Percentiles rank a stretch among this genome's conserved stretches.
These are phyloP conservation scores for Heliocidaris erythrogramma DNA, from an alignment of 35 echinoderm and acorn worm species.

Conservation along the genomic window DNA sequence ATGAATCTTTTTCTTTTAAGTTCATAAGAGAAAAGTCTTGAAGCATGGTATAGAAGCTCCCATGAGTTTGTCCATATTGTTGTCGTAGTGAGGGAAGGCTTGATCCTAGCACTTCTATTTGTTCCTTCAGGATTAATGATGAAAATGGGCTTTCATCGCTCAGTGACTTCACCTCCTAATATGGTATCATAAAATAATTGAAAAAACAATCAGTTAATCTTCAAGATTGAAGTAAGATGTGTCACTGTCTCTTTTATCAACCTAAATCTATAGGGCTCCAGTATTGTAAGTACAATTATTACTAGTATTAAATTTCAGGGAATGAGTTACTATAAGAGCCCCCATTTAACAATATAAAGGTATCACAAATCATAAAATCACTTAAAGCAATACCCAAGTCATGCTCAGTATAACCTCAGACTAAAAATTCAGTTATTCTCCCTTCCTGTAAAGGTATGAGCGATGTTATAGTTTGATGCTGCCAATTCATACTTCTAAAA, in stretches of 20 bases:
- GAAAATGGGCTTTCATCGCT: slow-evolving; percentile 38
- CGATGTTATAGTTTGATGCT: not conserved
- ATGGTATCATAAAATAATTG: not conserved
- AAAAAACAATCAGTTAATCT: not conserved
- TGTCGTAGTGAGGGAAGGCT: slow-evolving; percentile 17
- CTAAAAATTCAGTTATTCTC: too few species aligned
- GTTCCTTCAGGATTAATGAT: not conserved
- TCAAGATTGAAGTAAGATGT: too few species aligned
- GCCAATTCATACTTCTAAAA: not conserved
- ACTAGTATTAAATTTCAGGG: too few species aligned
- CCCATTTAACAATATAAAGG: too few species aligned
- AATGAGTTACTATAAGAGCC: too few species aligned
- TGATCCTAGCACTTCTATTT: slow-evolving; percentile 33
- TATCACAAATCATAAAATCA: too few species aligned
- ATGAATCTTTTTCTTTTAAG: slow-evolving; percentile 38
- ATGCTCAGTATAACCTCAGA: too few species aligned
- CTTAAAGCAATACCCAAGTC: too few species aligned
- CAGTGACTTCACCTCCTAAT: slow-evolving; percentile 18
- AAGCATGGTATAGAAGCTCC: slow-evolving; percentile 35
- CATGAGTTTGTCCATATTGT: slow-evolving; percentile 58
- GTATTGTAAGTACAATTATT: too few species aligned
- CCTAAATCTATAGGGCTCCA: too few species aligned
- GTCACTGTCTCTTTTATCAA: too few species aligned
- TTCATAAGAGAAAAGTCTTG: slow-evolving; percentile 51
- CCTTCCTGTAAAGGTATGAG: too few species aligned